Base-by-base conservation (phyloP, 2,888 invertebrate species). In the Philopedon plagiatum region DNA sequence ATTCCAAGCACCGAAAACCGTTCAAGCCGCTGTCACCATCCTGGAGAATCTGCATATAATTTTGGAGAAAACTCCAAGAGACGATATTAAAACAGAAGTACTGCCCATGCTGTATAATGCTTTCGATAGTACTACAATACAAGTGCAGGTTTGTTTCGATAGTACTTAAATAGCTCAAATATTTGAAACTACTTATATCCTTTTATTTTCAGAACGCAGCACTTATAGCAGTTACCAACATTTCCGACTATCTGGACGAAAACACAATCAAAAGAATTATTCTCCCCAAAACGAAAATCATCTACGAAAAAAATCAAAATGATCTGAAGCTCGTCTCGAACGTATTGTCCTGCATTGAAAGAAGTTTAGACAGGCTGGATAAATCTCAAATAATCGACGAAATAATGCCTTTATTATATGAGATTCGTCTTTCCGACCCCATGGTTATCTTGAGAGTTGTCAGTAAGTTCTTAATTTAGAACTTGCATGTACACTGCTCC, bases 141-240 rank as follows among this genome's bases (percentile, higher is more conserved):
- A 95, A 87, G 94, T 96, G 73, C 96, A 97, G 93, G 97, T 97
- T 85, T 80, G 66, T n/a, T n/a, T n/a, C n/a, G n/a, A n/a, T n/a
- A n/a, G n/a, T n/a, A n/a, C n/a, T n/a, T n/a, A n/a, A n/a, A n/a
- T n/a, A n/a, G n/a, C n/a, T n/a, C n/a, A n/a, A n/a, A n/a, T n/a
- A n/a, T n/a, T n/a, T n/a, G n/a, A n/a, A n/a, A n/a, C n/a, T n/a
- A n/a, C n/a, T n/a, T n/a, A n/a, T n/a, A n/a, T n/a, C n/a, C n/a
- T n/a, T n/a, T n/a, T n/a, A n/a, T 77, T 83, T 86, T 9, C 85
- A 97, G 96, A 94, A 94, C 81, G 95, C 97, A 21, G 95, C 97
- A 5, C 88, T 98, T 77, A 91, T 94, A 71, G 95, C 96, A 26
- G 93, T 96, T 9, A 91, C 94, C 68, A 94, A 94, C 81, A 93